Conservation (phyloP, 2,888 invertebrate species). For the Drosophila colorata region DNA sequence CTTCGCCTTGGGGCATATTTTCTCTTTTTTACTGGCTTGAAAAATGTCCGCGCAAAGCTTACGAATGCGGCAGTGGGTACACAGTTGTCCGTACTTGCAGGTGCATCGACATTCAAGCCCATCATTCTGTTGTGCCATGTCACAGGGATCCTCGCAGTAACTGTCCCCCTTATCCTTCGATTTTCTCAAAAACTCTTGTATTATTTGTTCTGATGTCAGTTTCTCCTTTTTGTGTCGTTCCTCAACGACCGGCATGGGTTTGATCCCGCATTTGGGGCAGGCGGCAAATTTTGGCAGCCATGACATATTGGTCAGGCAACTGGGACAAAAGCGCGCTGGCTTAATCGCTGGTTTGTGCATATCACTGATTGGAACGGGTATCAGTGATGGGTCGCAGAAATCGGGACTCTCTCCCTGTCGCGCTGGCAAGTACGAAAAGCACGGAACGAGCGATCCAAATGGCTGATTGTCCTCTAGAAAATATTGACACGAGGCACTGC, state of each 20-base stretch:
- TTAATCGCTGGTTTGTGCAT: slow-evolving; percentile 34
- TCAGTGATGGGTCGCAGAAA: slow-evolving; percentile 33
- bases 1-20: slow-evolving; percentile 47
- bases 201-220: slow-evolving; percentile 75
- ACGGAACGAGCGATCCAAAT: slow-evolving; percentile 6
- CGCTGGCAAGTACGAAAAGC: slow-evolving; percentile 42
- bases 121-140: slow-evolving; percentile 2
- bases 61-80: too few relatives aligned
- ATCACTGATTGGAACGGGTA: slow-evolving; percentile 49
- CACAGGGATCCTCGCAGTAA: slow-evolving; percentile 57
- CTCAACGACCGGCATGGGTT: slow-evolving; percentile 75
- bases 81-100: slow-evolving; percentile 52
- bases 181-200: slow-evolving; percentile 72
- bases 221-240: slow-evolving; percentile 70
- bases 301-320: slow-evolving; percentile 82
- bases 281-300: slow-evolving; percentile 85
- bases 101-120: slow-evolving; percentile 59
- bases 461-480: slow-evolving; percentile 5
- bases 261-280: slow-evolving; percentile 82
- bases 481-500: neutral
- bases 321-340: slow-evolving; percentile 75
- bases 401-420: slow-evolving; percentile 22
- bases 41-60: too few relatives aligned
- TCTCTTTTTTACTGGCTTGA: neutral
- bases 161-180: slow-evolving; percentile 28